Evolutionary conservation across 1,140 invertebrate species (phyloP), one percentile per base, ranked within the genome.

Genomic region (Camponotus vicinus): DNA sequence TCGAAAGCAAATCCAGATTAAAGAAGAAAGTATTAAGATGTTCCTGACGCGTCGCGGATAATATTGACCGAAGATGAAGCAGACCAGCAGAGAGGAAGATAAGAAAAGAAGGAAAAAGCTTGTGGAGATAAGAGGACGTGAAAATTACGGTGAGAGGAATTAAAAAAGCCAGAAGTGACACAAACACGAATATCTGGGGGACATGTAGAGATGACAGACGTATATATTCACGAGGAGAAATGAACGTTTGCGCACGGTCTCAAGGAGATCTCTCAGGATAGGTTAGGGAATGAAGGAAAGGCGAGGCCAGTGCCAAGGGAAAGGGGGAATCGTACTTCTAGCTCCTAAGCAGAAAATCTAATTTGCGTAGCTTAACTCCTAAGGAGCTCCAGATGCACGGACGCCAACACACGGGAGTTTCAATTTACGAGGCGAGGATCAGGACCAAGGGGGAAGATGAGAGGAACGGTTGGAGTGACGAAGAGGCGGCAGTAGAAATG

Each of bases 351-450:
- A 92, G 93, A 93, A 94, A 94, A 94, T 95, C 92, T 94, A 94
- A 95, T 95, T 94, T 95, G 92, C 93, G 91, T 93, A 92, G 93
- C 93, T 94, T 92, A 93, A 92, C 91, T 92, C 91, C 86, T 93
- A 93, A 94, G 93, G 90, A 93, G 92, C 91, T 93, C 89, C 90
- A 92, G 91, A 93, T 93, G 91, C 90, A 92, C 87, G 88, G 85
- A 91, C 88, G 86, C 88, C 89, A 89, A 89, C 88, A 89, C 90
- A 91, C 90, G 90, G 93, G 90, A 91, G 91, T 93, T 94, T 94
- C 93, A 94, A 94, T 94, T 92, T 93, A 93, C 89, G 88, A 83
- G 71, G 49, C 79, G 49, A 85, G 63, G 61, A 77, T 70, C 52
- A 49, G n/a, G 27, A 73, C 69, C n/a, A 34, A 45, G 59, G 75